These are phyloP conservation scores for Drosophila leonis DNA, from an alignment of 2,888 invertebrate species.

Conservation along the genomic window DNA sequence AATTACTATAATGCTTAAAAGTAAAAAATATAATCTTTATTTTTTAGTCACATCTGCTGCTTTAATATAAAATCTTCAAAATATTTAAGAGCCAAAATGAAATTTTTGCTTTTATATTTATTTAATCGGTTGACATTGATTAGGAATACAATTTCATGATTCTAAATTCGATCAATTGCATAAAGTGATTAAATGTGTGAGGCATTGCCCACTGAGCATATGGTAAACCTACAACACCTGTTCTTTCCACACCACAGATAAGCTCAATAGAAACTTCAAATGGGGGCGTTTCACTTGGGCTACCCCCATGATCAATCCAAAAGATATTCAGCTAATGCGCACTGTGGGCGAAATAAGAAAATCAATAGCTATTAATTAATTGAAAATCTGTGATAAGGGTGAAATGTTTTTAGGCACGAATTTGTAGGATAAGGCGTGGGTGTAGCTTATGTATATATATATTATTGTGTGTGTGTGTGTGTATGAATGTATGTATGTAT, in stretches of 20 bases:
- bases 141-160: background rate
- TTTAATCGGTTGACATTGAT: background rate
- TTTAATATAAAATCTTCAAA: too few species aligned
- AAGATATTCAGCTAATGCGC: background rate
- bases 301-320: background rate
- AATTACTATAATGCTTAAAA: background rate
- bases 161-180: background rate
- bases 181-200: background rate
- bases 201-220: background rate
- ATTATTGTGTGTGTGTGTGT: too few species aligned
- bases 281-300: background rate
- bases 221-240: background rate
- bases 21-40: background rate
- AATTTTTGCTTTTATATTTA: background rate
- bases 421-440: background rate
- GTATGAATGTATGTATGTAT: too few species aligned
- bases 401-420: background rate
- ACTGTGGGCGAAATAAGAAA: background rate
- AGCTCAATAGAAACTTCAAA: background rate
- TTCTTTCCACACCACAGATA: background rate
- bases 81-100: too few species aligned
- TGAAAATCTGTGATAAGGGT: background rate
- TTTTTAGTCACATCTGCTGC: too few species aligned
- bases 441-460: background rate
- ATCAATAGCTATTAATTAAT: constrained; percentile 1